These are phyloP conservation scores for Typhlichthys subterraneus DNA, from an alignment of 2,797 vertebrate genomes.

Conservation along the genomic window DNA sequence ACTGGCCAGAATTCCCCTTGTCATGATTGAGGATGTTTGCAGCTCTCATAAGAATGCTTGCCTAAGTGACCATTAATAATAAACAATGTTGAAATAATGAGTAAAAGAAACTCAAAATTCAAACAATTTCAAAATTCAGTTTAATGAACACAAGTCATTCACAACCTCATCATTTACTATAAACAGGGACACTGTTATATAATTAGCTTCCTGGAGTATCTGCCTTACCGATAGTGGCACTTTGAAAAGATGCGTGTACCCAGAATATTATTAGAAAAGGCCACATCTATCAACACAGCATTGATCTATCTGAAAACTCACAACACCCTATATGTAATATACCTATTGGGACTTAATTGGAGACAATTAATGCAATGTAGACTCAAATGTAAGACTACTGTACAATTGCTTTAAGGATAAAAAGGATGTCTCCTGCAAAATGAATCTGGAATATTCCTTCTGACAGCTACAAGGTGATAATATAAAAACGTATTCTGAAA, in stretches of 20 bases:
- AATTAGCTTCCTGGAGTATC: constrained; percentile 16
- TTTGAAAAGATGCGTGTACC: constrained; percentile 21
- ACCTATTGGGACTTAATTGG: too few relatives aligned
- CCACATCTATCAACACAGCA: constrained; percentile 24
- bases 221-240: constrained; percentile 16
- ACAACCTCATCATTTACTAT: constrained; percentile 1
- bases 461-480: neutral
- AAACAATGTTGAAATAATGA: too few relatives aligned
- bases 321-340: too few relatives aligned
- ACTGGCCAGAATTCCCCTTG: too few relatives aligned
- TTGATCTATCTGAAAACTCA: too few relatives aligned
- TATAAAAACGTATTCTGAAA: neutral
- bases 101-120: too few relatives aligned
- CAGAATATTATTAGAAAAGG: constrained; percentile 16
- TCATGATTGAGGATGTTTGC: too few relatives aligned
- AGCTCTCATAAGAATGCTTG: too few relatives aligned
- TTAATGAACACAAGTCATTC: constrained; percentile 5
- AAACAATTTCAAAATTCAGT: neutral
- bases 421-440: constrained; percentile 37
- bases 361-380: too few relatives aligned
- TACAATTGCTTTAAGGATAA: constrained; percentile 25
- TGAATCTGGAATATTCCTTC: constrained; percentile 31
- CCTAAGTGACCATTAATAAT: too few relatives aligned
- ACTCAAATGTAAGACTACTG: too few relatives aligned
- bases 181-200: constrained; percentile 3